phyloP scores from a whole-genome alignment of 2,797 vertebrate genomes.

The Monodelphis domestica region DNA sequence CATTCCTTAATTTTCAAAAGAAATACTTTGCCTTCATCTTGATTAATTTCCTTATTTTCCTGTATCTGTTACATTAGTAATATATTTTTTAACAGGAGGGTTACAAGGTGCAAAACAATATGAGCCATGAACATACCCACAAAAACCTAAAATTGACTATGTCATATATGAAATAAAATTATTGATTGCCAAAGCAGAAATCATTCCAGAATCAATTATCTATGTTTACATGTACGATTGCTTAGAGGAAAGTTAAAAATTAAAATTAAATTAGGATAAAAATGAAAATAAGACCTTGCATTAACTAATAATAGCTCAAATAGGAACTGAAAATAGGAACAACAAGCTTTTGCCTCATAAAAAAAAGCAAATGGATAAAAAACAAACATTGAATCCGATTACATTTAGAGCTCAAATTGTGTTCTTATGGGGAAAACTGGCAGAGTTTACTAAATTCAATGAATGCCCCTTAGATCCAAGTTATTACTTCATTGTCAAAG shows the following conservation, averaged over 20 bases:
- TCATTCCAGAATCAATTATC: neutral
- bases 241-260: neutral
- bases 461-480: too few species aligned
- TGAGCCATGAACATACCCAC: neutral
- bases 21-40: neutral
- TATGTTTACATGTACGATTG: neutral
- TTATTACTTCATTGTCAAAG: too few species aligned
- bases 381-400: neutral
- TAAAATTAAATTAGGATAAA: neutral
- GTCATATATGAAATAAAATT: neutral
- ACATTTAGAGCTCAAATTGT: too few species aligned
- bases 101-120: neutral
- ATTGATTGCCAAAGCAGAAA: neutral
- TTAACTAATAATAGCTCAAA: neutral
- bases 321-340: neutral
- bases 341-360: neutral
- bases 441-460: too few species aligned
- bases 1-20: constrained; percentile 12
- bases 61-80: neutral
- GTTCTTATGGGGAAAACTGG: too few species aligned
- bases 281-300: neutral
- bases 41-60: neutral
- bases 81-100: neutral
- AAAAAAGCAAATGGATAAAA: neutral
- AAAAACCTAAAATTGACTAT: neutral